A percentile compares a stretch with the other conserved stretches of the same genome.
phyloP scores from a whole-genome alignment of 1,140 invertebrate species.

The Hylyphantes graminicola region DNA sequence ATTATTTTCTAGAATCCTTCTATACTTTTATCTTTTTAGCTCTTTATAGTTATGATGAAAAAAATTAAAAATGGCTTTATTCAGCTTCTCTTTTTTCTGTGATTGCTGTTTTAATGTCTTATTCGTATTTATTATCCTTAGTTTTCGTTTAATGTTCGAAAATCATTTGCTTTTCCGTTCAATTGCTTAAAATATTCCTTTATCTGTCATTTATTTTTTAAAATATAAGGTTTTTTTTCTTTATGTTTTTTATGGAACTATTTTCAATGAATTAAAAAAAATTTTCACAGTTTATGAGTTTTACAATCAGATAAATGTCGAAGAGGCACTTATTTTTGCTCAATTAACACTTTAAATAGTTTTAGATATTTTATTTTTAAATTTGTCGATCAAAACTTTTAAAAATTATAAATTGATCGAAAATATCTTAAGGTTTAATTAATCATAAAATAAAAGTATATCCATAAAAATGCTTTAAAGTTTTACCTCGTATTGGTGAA shows the following conservation, averaged over 20 bases:
- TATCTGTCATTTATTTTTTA: neutral
- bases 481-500: too few species aligned
- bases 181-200: slow-evolving; percentile 11
- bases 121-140: slow-evolving; percentile 29
- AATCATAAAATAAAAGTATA: too few species aligned
- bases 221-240: neutral
- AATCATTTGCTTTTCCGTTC: slow-evolving; percentile 25
- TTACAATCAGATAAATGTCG: too few species aligned
- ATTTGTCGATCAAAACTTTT: too few species aligned
- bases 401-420: too few species aligned
- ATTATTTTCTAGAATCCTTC: slow-evolving; percentile 26
- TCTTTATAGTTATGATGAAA: neutral
- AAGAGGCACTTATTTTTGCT: too few species aligned
- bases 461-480: too few species aligned
- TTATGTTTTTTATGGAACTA: neutral
- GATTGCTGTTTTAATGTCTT: slow-evolving; percentile 33
- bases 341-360: too few species aligned
- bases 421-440: too few species aligned
- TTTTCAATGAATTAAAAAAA: too few species aligned
- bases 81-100: slow-evolving; percentile 16
- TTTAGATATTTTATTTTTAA: too few species aligned
- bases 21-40: slow-evolving; percentile 36
- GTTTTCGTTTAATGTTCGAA: slow-evolving; percentile 25
- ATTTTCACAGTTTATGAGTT: too few species aligned
- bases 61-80: slow-evolving; percentile 9